Conservation (phyloP, 1,140 invertebrate genomes). For the Neelides sp. region DNA sequence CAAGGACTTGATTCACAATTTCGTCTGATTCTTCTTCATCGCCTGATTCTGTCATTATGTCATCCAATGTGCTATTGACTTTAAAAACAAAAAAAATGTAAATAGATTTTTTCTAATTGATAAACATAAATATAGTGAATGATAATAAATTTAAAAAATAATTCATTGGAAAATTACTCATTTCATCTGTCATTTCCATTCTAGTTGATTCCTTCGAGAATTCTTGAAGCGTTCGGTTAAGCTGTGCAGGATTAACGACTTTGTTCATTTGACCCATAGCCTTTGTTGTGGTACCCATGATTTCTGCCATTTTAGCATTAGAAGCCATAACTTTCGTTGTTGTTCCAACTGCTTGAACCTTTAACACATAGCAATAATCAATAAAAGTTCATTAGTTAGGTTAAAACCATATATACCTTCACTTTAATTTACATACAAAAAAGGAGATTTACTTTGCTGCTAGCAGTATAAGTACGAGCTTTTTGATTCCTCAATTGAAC, state of each 20-base stretch:
- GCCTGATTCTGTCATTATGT: constrained; percentile 72
- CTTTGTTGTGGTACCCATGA: constrained; percentile 72
- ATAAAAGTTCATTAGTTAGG: neutral
- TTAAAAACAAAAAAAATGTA: constrained; percentile 34
- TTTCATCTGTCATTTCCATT: constrained; percentile 90
- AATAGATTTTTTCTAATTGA: constrained; percentile 3
- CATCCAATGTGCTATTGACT: constrained; percentile 83
- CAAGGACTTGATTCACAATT: constrained; percentile 74
- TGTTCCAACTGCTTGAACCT: constrained; percentile 61
- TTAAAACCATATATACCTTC: neutral
- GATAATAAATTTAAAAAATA: too few relatives aligned
- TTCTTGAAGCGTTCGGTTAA: constrained; percentile 63
- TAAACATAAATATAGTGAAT: too few relatives aligned
- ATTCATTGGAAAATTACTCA: constrained; percentile 64
- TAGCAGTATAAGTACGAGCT: constrained; percentile 60
- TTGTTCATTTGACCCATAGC: constrained; percentile 81
- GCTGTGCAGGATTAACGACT: constrained; percentile 69
- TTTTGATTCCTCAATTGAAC: constrained; percentile 78
- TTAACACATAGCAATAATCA: constrained; percentile 18
- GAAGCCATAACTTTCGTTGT: constrained; percentile 80
- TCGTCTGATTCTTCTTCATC: constrained; percentile 80
- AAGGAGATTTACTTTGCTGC: constrained; percentile 47
- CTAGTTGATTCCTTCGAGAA: constrained; percentile 69
- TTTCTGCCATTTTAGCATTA: constrained; percentile 68
- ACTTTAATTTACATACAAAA: neutral